Conservation (phyloP, 1,140 invertebrate species). For the Orchestia grillus region DNA sequence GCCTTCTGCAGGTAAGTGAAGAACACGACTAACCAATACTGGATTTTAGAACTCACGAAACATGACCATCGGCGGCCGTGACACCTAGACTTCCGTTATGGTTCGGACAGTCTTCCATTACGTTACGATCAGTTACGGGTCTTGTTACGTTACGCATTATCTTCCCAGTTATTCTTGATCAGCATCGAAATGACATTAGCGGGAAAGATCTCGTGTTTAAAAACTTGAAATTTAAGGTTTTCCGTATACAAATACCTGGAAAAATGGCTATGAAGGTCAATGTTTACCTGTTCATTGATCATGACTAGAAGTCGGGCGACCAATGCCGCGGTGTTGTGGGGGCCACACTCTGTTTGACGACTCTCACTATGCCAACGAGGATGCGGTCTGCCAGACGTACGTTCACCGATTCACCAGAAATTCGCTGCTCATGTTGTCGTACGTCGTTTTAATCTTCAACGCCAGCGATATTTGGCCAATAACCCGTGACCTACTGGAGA, state of each 20-base stretch:
- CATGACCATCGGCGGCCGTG: constrained; percentile 29
- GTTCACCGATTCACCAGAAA: constrained; percentile 34
- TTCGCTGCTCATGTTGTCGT: neutral
- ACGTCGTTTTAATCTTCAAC: neutral
- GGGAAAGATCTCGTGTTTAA: neutral
- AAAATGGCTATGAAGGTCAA: neutral
- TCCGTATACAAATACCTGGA: neutral
- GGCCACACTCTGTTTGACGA: neutral
- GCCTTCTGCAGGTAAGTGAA: neutral
- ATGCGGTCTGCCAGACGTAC: neutral
- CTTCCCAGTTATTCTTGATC: neutral
- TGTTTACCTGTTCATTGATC: constrained; percentile 29
- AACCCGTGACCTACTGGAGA: neutral
- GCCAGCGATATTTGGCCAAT: neutral
- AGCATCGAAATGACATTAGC: neutral
- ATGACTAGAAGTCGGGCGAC: neutral
- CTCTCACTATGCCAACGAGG: constrained; percentile 32
- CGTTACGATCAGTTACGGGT: neutral
- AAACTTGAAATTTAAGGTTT: neutral
- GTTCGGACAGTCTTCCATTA: constrained; percentile 22
- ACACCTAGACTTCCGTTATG: constrained; percentile 9
- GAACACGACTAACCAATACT: neutral
- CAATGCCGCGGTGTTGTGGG: constrained; percentile 8
- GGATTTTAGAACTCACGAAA: constrained; percentile 30
- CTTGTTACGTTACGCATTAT: neutral